Evolutionary conservation across 2,888 invertebrate species (phyloP).

Genomic region (Andrena haemorrhoa): DNA sequence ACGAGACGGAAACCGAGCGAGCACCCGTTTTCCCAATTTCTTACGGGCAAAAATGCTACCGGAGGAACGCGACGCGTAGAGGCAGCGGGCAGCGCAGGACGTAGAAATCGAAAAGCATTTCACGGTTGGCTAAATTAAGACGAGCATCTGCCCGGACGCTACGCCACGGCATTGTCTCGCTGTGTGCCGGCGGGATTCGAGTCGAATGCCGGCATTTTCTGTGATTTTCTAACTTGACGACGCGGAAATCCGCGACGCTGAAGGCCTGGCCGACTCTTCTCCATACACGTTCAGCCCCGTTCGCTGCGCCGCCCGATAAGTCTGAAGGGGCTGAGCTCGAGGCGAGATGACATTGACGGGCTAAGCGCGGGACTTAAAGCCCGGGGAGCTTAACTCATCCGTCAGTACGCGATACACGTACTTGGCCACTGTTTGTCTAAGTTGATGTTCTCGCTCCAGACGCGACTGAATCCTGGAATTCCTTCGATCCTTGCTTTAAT

Average conservation of each 20-base stretch:
- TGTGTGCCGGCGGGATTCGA: conserved; percentile 55
- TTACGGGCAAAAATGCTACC: neutral
- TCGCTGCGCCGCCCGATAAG: conserved; percentile 84
- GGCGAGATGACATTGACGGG: conserved; percentile 83
- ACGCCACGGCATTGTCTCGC: conserved; percentile 52
- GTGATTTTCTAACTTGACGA: conserved; percentile 73
- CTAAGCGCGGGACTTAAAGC: conserved; percentile 83
- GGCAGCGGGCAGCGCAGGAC: neutral
- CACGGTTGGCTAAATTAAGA: conserved; percentile 28
- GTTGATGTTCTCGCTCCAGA: conserved; percentile 75
- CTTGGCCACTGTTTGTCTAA: conserved; percentile 78
- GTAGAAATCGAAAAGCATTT: conserved; percentile 28
- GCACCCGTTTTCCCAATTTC: conserved; percentile 22
- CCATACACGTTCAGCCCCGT: conserved; percentile 76
- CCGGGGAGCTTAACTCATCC: conserved; percentile 83
- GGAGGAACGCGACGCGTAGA: neutral
- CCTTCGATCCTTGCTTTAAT: conserved; percentile 59
- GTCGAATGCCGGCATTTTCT: conserved; percentile 70
- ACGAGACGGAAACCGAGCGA: conserved; percentile 28
- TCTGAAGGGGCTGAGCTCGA: conserved; percentile 84
- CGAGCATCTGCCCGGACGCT: conserved; percentile 32
- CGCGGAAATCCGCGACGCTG: conserved; percentile 79
- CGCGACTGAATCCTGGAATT: conserved; percentile 57
- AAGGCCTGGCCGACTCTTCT: conserved; percentile 52
- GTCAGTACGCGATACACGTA: conserved; percentile 83